Evolutionary conservation across 2,888 invertebrate genomes (phyloP), one percentile per base, ranked within the genome.

Genomic region (Oxycera nigricornis): DNA sequence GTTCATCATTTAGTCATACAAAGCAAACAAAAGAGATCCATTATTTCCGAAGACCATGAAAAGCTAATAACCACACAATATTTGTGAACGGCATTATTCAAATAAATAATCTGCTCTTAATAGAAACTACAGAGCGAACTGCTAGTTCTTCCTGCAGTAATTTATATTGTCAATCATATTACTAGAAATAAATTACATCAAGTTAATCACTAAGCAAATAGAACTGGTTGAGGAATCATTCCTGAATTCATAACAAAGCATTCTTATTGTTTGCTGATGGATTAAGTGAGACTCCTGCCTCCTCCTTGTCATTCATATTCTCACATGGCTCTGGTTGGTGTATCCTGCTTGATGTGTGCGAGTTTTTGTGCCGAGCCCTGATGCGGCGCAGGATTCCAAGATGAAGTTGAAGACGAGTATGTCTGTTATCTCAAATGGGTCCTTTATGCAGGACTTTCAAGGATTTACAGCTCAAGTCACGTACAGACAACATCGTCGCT

Each of bases 381-480:
- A 59, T 26, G 22, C 20, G 22, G 30, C 1, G 14, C 20, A 62
- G 17, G 17, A 35, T 20, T 31, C 35, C 35, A 41, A 39, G 24
- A 65, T 39, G 65, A 65, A 35, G 65, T 2, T 11, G 24, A 39
- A 65, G 24, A 65, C 17, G 65, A 41, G 39, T 39, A 20, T 41
- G 22, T 22, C 39, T 65, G 65, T 65, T 30, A 65, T 39, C 30
- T 65, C 24, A 65, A 65, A 70, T 55, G n/a, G 30, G 35, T 52
- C 70, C 50, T 30, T 55, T 70, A 70, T 52, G 35, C 31, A 70
- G 59, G 67, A 55, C 73, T 67, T 68, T 65, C 68, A 39, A 46
- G 68, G 67, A 75, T 75, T 75, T 73, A 75, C 73, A 46, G 75
- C 73, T 73, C 75, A 73, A 72, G 65, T 75, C 75, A 75, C 75